These are phyloP conservation scores for Leucopsar rothschildi DNA, from an alignment of 2,113 vertebrate genomes.

Conservation along the genomic window DNA sequence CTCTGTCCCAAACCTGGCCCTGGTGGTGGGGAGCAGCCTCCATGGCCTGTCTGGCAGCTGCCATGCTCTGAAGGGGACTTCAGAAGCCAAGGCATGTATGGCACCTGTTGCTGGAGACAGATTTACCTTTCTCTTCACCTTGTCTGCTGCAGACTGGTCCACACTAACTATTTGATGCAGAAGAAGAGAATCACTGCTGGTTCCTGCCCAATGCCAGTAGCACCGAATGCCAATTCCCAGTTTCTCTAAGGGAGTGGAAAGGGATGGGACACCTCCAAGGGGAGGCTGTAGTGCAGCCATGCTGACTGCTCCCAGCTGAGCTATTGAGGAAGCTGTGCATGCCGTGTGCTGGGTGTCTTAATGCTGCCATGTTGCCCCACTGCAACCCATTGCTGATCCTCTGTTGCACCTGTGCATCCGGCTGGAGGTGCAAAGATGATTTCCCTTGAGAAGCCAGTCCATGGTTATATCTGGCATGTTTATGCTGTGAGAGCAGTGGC, in stretches of 20 bases:
- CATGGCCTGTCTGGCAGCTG: background rate
- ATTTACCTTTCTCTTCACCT: background rate
- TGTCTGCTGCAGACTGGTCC: background rate
- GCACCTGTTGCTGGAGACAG: background rate
- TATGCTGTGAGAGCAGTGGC: accelerated
- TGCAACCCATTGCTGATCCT: background rate
- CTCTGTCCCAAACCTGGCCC: accelerated
- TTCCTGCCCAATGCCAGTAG: background rate
- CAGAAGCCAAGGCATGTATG: accelerated
- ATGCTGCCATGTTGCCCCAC: background rate
- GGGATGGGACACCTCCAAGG: accelerated
- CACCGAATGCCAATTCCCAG: accelerated
- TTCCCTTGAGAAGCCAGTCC: background rate
- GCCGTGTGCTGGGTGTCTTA: accelerated
- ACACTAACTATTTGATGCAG: background rate
- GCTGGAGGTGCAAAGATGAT: background rate
- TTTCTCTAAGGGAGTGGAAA: background rate
- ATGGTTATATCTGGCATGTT: accelerated
- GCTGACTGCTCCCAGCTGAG: background rate
- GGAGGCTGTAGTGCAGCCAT: too few species aligned
- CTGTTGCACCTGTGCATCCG: accelerated
- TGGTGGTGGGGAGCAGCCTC: accelerated
- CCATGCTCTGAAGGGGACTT: background rate
- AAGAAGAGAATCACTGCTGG: accelerated
- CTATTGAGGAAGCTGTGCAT: background rate